Conservation (phyloP, 2,888 invertebrate species). For the Chaetogeoica ovagalla region DNA sequence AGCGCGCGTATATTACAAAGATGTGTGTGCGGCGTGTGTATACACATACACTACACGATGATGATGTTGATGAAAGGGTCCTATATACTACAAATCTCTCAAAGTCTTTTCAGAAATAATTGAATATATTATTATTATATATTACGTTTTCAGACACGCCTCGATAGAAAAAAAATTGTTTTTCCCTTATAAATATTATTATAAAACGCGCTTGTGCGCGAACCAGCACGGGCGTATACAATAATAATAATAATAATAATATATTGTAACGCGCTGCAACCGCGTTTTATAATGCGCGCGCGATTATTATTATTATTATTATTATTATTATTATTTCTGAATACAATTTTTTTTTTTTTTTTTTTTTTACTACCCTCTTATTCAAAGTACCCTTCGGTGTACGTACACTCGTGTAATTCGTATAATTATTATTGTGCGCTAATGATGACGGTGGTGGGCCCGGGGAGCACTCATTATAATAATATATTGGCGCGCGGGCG, state of each 20-base stretch:
- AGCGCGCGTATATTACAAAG: too few species aligned
- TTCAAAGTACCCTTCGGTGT: conserved; percentile 29
- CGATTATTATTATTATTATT: conserved; percentile 4
- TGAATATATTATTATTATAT: too few species aligned
- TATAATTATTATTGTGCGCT: conserved; percentile 44
- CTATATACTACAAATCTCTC: too few species aligned
- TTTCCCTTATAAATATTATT: too few species aligned
- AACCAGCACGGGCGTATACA: neutral
- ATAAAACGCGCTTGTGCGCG: too few species aligned
- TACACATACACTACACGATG: too few species aligned
- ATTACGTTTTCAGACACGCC: too few species aligned
- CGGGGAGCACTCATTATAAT: conserved; percentile 16
- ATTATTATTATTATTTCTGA: conserved; percentile 21
- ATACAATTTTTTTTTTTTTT: conserved; percentile 1
- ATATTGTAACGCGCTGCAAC: too few species aligned
- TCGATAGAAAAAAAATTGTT: too few species aligned
- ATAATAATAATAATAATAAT: neutral
- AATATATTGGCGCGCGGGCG: neutral
- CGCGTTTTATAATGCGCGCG: neutral
- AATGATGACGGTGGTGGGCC: conserved; percentile 39
- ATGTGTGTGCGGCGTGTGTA: too few species aligned
- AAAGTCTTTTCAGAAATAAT: too few species aligned
- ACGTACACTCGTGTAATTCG: conserved; percentile 22
- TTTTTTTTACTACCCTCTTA: neutral
- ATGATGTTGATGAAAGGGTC: too few species aligned